These are phyloP conservation scores for Pogonomyrmex barbatus DNA, from an alignment of 1,140 invertebrate genomes.

Conservation along the genomic window DNA sequence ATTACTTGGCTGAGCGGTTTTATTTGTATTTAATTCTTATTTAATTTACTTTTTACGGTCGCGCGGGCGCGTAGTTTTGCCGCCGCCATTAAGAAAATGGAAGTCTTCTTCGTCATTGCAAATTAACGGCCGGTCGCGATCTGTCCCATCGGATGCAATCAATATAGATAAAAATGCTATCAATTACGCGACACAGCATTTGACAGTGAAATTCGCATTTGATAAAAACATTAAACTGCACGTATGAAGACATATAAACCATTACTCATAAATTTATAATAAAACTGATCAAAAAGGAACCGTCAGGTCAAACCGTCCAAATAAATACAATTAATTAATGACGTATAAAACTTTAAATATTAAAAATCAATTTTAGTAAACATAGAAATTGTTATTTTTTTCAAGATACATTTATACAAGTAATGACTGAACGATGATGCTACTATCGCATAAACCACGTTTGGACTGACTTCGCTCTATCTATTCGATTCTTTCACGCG, in stretches of 20 bases:
- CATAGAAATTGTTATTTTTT: background rate
- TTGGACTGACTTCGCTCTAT: constrained; percentile 58
- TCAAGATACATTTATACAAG: background rate
- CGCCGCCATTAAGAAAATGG: constrained; percentile 81
- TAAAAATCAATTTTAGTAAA: background rate
- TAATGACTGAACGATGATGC: background rate
- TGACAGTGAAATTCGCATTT: constrained; percentile 4
- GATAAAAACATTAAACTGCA: background rate
- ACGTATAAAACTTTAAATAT: background rate
- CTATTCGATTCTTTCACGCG: constrained; percentile 67
- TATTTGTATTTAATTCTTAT: constrained; percentile 86
- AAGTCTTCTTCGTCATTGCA: constrained; percentile 71
- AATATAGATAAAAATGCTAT: constrained; percentile 27
- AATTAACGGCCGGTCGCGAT: constrained; percentile 59
- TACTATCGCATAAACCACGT: background rate
- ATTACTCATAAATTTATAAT: background rate
- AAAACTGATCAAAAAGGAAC: background rate
- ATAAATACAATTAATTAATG: background rate
- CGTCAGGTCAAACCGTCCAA: background rate
- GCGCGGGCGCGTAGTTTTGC: constrained; percentile 60
- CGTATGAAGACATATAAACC: background rate
- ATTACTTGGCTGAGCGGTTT: constrained; percentile 86
- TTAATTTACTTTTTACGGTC: constrained; percentile 86
- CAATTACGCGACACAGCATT: background rate
- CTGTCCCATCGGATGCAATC: constrained; percentile 32